Percentiles rank a stretch among this genome's conserved stretches.
Conservation (phyloP, 2,113 vertebrate species). For the Anthoscopus minutus region DNA sequence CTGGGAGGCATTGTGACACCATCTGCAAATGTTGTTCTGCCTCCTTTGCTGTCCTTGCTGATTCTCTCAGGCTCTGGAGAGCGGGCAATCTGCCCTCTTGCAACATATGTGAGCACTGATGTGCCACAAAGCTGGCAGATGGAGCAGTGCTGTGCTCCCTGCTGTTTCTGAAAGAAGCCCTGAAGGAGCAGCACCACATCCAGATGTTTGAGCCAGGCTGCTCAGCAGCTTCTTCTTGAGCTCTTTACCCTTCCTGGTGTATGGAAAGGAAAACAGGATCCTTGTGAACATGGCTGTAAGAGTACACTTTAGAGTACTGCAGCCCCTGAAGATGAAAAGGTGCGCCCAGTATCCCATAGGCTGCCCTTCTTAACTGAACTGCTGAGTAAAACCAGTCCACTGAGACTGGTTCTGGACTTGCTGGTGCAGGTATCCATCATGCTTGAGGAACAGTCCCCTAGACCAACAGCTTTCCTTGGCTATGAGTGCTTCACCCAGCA, state of each 20-base stretch:
- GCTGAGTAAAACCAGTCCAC: background rate
- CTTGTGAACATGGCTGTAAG: background rate
- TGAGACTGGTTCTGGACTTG: background rate
- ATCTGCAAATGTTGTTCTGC: background rate
- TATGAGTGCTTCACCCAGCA: background rate
- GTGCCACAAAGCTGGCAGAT: constrained; percentile 21
- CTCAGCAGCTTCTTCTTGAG: background rate
- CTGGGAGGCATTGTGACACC: background rate
- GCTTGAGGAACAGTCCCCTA: background rate
- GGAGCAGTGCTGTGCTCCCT: background rate
- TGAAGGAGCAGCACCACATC: background rate
- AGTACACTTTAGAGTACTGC: background rate
- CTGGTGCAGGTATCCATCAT: background rate
- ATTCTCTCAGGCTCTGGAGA: background rate
- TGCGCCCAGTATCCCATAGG: background rate
- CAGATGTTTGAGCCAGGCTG: background rate
- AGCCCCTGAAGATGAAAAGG: background rate
- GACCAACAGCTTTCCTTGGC: background rate
- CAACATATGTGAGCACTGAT: background rate
- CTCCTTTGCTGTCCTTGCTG: constrained; percentile 1
- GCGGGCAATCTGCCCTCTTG: background rate
- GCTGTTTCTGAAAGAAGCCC: background rate
- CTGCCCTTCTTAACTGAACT: background rate
- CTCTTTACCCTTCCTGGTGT: background rate
- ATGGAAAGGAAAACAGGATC: background rate